A percentile compares a stretch with the other conserved stretches of the same genome.
Evolutionary conservation across 2,113 vertebrate genomes (phyloP).

Genomic region (Prinia subflava): DNA sequence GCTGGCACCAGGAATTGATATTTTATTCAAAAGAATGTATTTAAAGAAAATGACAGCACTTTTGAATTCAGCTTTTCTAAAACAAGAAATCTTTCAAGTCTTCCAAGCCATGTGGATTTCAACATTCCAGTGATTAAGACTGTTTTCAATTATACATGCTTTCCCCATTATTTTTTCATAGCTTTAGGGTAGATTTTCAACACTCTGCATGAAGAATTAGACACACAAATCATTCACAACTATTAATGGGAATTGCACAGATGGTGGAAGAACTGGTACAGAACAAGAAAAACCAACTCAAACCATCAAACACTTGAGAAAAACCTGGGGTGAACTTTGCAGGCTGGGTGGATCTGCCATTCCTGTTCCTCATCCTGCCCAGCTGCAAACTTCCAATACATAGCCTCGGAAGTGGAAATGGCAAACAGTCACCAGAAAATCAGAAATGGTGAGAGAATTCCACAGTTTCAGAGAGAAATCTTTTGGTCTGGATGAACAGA

Average conservation of each 20-base stretch:
- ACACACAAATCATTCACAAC: constrained; percentile 57
- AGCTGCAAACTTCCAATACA: neutral
- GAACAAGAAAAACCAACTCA: constrained; percentile 40
- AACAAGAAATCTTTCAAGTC: constrained; percentile 68
- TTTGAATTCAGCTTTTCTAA: constrained; percentile 69
- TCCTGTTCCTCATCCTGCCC: neutral
- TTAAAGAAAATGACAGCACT: constrained; percentile 76
- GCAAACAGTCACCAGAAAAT: neutral
- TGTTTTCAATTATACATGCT: constrained; percentile 62
- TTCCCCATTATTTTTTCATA: constrained; percentile 62
- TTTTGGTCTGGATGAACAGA: neutral
- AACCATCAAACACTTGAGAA: neutral
- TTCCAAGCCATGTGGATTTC: constrained; percentile 34
- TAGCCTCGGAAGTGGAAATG: neutral
- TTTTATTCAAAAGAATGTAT: constrained; percentile 79
- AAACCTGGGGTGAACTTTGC: neutral
- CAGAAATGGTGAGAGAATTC: neutral
- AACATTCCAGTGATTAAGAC: constrained; percentile 45
- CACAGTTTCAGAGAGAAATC: neutral
- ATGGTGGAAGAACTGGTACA: neutral
- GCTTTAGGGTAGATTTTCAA: constrained; percentile 60
- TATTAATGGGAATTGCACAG: constrained; percentile 55
- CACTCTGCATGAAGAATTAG: constrained; percentile 54
- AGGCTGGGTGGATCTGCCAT: neutral
- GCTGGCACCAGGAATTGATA: constrained; percentile 71